These are phyloP conservation scores for Sula dactylatra DNA, from an alignment of 2,113 vertebrate species.

Conservation along the genomic window DNA sequence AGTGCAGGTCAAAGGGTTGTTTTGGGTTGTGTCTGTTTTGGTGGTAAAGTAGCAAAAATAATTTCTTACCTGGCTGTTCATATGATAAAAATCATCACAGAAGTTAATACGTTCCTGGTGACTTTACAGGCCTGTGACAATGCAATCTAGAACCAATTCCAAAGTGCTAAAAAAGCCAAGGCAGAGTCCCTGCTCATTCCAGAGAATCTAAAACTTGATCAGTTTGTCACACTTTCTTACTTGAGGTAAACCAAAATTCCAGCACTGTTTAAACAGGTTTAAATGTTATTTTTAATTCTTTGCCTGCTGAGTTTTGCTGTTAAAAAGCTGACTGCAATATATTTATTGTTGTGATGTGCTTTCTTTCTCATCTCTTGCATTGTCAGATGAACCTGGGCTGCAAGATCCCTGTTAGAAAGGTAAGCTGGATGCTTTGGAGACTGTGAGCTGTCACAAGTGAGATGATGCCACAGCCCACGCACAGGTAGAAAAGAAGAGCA, in stretches of 20 bases:
- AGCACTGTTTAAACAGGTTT: background rate
- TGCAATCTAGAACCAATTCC: background rate
- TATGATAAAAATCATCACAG: background rate
- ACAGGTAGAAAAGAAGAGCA: conserved; percentile 58
- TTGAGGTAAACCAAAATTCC: background rate
- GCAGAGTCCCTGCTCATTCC: background rate
- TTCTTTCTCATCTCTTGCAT: background rate
- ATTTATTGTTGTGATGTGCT: background rate
- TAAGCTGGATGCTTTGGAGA: conserved; percentile 68
- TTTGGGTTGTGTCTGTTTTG: background rate
- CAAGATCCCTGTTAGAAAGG: conserved; percentile 83
- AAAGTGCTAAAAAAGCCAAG: background rate
- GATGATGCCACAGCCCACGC: conserved; percentile 80
- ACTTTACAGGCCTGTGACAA: background rate
- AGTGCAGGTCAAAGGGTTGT: background rate
- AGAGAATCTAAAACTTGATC: background rate
- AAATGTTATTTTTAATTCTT: background rate
- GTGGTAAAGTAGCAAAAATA: background rate
- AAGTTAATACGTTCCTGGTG: background rate
- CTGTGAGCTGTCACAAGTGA: conserved; percentile 72
- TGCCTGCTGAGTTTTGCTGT: background rate
- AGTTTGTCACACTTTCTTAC: background rate
- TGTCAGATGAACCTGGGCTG: conserved; percentile 80
- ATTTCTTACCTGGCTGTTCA: background rate
- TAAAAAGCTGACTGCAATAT: background rate